Evolutionary conservation across 2,888 invertebrate genomes (phyloP).

Genomic region (Thera britannica): DNA sequence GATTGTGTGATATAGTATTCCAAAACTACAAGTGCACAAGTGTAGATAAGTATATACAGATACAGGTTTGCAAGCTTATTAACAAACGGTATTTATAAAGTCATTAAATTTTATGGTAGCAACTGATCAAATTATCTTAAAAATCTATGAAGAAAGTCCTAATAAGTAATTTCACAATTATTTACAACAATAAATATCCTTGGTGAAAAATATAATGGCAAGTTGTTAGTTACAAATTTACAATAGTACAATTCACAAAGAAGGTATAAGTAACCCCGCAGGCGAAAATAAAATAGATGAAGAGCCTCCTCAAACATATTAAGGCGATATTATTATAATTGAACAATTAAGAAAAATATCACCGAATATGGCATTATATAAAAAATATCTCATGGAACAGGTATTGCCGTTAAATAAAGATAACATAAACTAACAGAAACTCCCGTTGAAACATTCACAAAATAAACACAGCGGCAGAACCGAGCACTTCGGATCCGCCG

Average conservation of each 20-base stretch:
- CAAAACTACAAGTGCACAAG: conserved; percentile 32
- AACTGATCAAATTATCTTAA: conserved; percentile 61
- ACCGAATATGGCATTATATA: conserved; percentile 78
- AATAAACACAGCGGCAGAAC: conserved; percentile 77
- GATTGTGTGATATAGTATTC: conserved; percentile 44
- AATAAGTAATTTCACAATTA: conserved; percentile 63
- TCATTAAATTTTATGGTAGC: conserved; percentile 58
- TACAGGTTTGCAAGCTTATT: conserved; percentile 54
- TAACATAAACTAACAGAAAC: conserved; percentile 75
- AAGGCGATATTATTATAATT: conserved; percentile 64
- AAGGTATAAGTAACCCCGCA: conserved; percentile 51
- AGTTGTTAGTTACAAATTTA: conserved; percentile 71
- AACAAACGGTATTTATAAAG: conserved; percentile 41
- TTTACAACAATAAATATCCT: conserved; percentile 81
- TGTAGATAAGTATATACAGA: conserved; percentile 59
- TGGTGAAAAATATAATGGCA: conserved; percentile 82
- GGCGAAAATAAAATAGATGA: conserved; percentile 59
- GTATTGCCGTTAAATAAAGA: conserved; percentile 77
- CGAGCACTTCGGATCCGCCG: conserved; percentile 83
- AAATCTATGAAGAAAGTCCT: conserved; percentile 58
- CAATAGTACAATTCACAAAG: conserved; percentile 59
- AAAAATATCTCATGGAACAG: conserved; percentile 66
- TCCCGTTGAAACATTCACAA: conserved; percentile 78
- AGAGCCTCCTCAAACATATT: conserved; percentile 78
- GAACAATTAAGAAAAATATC: conserved; percentile 59